Evolutionary conservation across 2,888 invertebrate genomes (phyloP).

Genomic region (Pecten maximus): DNA sequence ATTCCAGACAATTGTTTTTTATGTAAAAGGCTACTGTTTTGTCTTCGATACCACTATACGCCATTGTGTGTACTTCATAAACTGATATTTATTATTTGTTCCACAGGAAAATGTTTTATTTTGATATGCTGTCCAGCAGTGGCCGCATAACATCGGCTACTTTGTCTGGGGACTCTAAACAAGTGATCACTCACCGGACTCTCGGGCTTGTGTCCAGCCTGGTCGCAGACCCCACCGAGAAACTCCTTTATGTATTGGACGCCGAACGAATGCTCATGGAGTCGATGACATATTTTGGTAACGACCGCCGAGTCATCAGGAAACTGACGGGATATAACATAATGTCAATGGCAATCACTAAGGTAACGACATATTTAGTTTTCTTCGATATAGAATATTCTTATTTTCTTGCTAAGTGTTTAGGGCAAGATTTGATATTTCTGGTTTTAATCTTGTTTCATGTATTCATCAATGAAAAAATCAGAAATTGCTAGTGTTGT

Average conservation of each 20-base stretch:
- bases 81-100: too few species aligned
- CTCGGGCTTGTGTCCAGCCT: neutral
- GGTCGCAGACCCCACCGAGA: neutral
- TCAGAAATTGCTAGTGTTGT: too few species aligned
- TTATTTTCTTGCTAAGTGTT: too few species aligned
- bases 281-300: neutral
- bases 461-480: too few species aligned
- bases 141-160: neutral
- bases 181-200: neutral
- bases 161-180: neutral
- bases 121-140: neutral
- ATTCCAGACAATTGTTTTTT: too few species aligned
- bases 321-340: neutral
- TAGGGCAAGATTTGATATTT: too few species aligned
- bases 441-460: too few species aligned
- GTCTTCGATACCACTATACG: too few species aligned
- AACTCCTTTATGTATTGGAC: neutral
- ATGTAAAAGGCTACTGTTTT: too few species aligned
- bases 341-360: neutral
- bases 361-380: neutral
- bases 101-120: neutral
- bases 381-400: too few species aligned
- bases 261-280: neutral
- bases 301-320: neutral
- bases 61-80: too few species aligned